Conservation (phyloP, 2,888 invertebrate genomes). For the Watsonalla binaria region DNA sequence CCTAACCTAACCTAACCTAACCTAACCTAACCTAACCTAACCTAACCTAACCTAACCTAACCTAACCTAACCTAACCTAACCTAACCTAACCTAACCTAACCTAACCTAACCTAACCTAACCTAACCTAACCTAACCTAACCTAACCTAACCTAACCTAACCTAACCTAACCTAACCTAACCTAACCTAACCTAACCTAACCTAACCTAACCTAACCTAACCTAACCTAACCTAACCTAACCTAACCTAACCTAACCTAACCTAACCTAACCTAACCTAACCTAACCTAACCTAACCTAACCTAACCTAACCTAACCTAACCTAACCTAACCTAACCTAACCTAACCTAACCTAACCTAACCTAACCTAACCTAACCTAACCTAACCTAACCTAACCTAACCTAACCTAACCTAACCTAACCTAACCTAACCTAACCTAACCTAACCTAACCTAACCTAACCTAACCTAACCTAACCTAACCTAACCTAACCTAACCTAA, state of each 20-base stretch:
- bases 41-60: conserved; percentile 22
- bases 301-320: conserved; percentile 24
- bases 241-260: conserved; percentile 19
- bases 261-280: conserved; percentile 21
- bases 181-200: conserved; percentile 17
- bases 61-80: conserved; percentile 21
- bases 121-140: conserved; percentile 14
- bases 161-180: conserved; percentile 20
- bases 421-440: conserved; percentile 16
- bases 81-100: conserved; percentile 15
- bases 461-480: conserved; percentile 21
- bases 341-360: conserved; percentile 24
- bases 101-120: conserved; percentile 13
- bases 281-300: conserved; percentile 24
- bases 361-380: conserved; percentile 25
- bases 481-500: conserved; percentile 21
- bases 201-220: conserved; percentile 17
- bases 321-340: conserved; percentile 22
- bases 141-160: conserved; percentile 17
- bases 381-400: conserved; percentile 21
- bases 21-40: conserved; percentile 22
- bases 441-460: conserved; percentile 20
- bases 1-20: conserved; percentile 20
- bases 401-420: conserved; percentile 16
- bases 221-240: conserved; percentile 17